Evolutionary conservation across 2,113 vertebrate genomes (phyloP).

Genomic region (Urocolius indicus): DNA sequence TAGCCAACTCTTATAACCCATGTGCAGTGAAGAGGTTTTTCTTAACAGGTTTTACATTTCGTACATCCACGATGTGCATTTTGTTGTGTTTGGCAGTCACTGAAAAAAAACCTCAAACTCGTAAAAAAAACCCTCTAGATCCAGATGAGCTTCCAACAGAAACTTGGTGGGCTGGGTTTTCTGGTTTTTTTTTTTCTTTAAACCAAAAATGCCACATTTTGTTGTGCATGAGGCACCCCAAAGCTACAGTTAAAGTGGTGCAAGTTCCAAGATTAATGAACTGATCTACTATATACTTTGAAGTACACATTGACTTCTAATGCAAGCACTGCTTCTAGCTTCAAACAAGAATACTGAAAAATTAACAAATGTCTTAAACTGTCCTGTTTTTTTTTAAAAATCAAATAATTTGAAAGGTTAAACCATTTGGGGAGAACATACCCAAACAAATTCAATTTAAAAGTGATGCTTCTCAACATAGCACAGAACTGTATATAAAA

Average conservation of each 20-base stretch:
- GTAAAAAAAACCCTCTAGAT: background rate
- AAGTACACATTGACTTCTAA: background rate
- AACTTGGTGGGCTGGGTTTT: background rate
- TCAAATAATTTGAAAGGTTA: background rate
- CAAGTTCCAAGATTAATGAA: background rate
- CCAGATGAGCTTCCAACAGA: background rate
- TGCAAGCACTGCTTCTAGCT: constrained; percentile 30
- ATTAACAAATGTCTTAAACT: background rate
- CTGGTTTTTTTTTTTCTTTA: background rate
- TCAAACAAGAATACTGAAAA: background rate
- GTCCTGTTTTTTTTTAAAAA: background rate
- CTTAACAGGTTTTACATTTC: background rate
- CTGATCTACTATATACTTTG: background rate
- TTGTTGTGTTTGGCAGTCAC: background rate
- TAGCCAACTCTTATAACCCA: constrained; percentile 22
- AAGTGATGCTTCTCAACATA: constrained; percentile 19
- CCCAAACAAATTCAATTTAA: background rate
- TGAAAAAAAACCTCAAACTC: background rate
- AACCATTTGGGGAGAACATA: background rate
- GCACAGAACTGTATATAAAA: constrained; percentile 31
- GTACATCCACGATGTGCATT: background rate
- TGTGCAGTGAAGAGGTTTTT: background rate
- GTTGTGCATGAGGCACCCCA: background rate
- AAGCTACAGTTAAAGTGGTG: background rate
- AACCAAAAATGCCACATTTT: background rate